Evolutionary conservation across 2,888 invertebrate species (phyloP).

Genomic region (Lingula anatina): DNA sequence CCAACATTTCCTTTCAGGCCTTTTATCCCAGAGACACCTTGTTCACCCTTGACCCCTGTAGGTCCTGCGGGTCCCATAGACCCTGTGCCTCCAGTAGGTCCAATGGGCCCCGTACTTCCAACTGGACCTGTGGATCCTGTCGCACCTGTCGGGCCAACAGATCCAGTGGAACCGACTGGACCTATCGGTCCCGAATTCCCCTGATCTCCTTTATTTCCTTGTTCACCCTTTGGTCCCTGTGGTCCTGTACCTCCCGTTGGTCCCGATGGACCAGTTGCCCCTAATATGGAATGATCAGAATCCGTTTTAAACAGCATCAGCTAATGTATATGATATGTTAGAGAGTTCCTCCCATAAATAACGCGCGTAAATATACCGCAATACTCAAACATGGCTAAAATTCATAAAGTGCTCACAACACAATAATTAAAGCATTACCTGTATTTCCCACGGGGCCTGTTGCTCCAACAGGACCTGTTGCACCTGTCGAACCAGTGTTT

Average conservation of each 20-base stretch:
- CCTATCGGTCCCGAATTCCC: no score
- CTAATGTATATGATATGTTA: no score
- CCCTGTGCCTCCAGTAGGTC: constrained; percentile 12
- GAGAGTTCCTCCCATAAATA: no score
- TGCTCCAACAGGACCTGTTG: constrained; percentile 6
- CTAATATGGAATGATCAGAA: background rate
- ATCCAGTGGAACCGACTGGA: no score
- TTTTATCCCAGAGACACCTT: no score
- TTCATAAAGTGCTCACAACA: no score
- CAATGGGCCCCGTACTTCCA: constrained; percentile 8
- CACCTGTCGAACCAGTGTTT: constrained; percentile 3
- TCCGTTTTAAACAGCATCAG: no score
- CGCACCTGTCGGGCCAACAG: constrained; percentile 5
- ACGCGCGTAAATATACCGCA: no score
- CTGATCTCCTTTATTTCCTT: constrained; percentile 6
- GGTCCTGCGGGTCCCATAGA: constrained; percentile 8
- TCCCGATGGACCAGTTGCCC: constrained; percentile 3
- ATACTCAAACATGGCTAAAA: no score
- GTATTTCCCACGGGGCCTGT: constrained; percentile 4
- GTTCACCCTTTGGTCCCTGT: constrained; percentile 3
- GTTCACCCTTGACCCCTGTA: no score
- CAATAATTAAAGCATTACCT: constrained; percentile 6
- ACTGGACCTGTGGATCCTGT: constrained; percentile 8
- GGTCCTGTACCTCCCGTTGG: constrained; percentile 3
- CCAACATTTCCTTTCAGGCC: no score